These are phyloP conservation scores for Pogona vitticeps DNA, from an alignment of 2,113 vertebrate genomes.

Conservation along the genomic window DNA sequence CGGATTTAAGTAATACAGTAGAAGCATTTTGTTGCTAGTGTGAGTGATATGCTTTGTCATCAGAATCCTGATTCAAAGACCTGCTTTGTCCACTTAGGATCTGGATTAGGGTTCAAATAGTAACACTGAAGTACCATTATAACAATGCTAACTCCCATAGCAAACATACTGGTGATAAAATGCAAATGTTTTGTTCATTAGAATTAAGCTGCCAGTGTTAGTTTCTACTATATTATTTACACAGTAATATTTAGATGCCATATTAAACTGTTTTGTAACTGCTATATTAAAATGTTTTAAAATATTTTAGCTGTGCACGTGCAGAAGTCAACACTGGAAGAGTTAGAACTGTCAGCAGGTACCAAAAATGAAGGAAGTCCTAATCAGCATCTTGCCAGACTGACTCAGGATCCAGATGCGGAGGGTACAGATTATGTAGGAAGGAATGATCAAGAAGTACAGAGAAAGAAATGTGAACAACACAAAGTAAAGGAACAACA, in stretches of 20 bases:
- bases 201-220: background rate
- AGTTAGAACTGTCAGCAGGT: slow-evolving; percentile 34
- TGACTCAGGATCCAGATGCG: background rate
- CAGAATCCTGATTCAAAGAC: background rate
- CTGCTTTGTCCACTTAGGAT: background rate
- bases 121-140: background rate
- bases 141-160: background rate
- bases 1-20: background rate
- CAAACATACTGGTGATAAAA: background rate
- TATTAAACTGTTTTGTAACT: background rate
- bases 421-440: slow-evolving; percentile 6
- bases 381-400: slow-evolving; percentile 4
- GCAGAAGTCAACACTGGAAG: slow-evolving; percentile 74
- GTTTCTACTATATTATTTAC: background rate
- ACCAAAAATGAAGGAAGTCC: background rate
- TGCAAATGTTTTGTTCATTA: background rate
- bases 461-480: slow-evolving; percentile 11
- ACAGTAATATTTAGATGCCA: background rate
- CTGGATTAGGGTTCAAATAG: background rate
- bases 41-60: background rate
- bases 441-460: slow-evolving; percentile 13
- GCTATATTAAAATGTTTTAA: slow-evolving; percentile 27
- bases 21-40: background rate
- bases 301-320: slow-evolving; percentile 82
- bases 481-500: slow-evolving; percentile 11